Evolutionary conservation across 23 tunicate genomes (phyloP).

Genomic region (Halocynthia aurantium): DNA sequence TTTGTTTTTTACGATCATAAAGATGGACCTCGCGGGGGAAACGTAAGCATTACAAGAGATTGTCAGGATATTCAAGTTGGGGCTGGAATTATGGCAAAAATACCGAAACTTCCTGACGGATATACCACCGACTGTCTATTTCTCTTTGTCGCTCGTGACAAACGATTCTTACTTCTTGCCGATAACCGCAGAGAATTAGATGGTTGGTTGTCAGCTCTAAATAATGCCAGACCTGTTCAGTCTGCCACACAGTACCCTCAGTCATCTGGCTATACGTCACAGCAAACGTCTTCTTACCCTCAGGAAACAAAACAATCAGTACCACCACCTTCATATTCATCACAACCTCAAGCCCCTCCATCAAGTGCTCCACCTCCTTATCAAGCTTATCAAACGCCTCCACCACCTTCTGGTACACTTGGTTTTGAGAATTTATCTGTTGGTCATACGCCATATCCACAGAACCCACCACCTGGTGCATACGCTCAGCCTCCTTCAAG

Average conservation of each 20-base stretch:
- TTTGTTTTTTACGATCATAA: slow-evolving; percentile 47
- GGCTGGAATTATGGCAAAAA: slow-evolving; percentile 67
- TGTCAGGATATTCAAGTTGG: slow-evolving; percentile 71
- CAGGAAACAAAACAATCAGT: neutral
- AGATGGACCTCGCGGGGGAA: slow-evolving; percentile 56
- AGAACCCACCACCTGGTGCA: slow-evolving; percentile 14
- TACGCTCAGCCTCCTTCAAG: neutral
- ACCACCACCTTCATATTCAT: slow-evolving; percentile 5
- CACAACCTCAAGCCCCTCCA: slow-evolving; percentile 15
- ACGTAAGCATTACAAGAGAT: slow-evolving; percentile 24
- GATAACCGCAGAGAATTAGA: slow-evolving; percentile 54
- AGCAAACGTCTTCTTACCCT: slow-evolving; percentile 12
- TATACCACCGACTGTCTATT: slow-evolving; percentile 52
- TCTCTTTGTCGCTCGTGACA: slow-evolving; percentile 30
- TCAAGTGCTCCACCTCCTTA: slow-evolving; percentile 29
- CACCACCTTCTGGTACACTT: slow-evolving; percentile 2
- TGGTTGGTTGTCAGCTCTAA: slow-evolving; percentile 67
- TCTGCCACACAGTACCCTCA: slow-evolving; percentile 3
- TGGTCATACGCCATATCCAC: slow-evolving; percentile 15
- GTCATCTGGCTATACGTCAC: slow-evolving; percentile 29
- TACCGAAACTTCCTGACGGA: slow-evolving; percentile 39
- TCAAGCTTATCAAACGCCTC: neutral
- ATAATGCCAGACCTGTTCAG: slow-evolving; percentile 29
- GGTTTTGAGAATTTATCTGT: slow-evolving; percentile 12
- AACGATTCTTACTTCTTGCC: slow-evolving; percentile 42